Evolutionary conservation across 2,888 invertebrate genomes (phyloP).

Genomic region (Lasioglossum pauxillum): DNA sequence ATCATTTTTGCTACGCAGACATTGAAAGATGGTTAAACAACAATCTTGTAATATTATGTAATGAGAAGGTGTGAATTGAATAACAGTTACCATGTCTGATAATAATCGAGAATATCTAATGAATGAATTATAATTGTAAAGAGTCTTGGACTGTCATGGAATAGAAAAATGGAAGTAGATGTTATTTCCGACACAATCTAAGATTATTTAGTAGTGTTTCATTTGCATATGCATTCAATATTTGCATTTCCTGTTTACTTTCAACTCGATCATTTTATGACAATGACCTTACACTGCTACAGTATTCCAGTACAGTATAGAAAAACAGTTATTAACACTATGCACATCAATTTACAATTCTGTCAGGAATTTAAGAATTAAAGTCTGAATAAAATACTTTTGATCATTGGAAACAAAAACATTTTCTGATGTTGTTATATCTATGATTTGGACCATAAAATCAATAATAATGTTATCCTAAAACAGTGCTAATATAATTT

Average conservation of each 20-base stretch:
- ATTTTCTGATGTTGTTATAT: too few species aligned
- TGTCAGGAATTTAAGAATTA: too few species aligned
- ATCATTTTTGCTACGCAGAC: background rate
- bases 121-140: background rate
- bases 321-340: background rate
- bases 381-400: too few species aligned
- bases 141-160: background rate
- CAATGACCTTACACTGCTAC: background rate
- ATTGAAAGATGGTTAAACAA: background rate
- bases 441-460: too few species aligned
- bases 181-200: background rate
- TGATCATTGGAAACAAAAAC: too few species aligned
- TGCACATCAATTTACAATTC: too few species aligned
- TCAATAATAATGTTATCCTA: too few species aligned
- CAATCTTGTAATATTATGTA: background rate
- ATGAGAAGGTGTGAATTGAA: background rate
- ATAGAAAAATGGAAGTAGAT: background rate
- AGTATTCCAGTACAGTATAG: too few species aligned
- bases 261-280: background rate
- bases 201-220: background rate
- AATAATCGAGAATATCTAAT: background rate
- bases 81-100: conserved; percentile 2
- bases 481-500: too few species aligned
- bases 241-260: background rate
- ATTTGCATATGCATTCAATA: background rate